Percentiles rank a stretch among this genome's conserved stretches.
These are phyloP conservation scores for Salvelinus sp. DNA, from an alignment of 2,113 vertebrate genomes.

Conservation along the genomic window DNA sequence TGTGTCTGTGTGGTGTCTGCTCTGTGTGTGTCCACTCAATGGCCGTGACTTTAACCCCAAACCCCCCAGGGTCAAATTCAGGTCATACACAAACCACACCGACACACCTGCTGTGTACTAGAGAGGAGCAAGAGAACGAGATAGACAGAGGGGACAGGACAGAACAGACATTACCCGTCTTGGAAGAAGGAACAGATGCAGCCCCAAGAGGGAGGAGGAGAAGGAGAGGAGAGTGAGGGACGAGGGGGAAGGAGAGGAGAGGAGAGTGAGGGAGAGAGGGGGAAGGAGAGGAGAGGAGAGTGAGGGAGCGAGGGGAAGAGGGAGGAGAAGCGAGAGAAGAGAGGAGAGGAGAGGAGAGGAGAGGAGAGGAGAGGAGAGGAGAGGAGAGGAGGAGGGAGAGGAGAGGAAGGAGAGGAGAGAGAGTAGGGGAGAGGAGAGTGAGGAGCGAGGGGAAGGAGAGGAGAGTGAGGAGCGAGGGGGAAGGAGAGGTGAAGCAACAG, in stretches of 20 bases:
- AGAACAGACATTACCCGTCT: slow-evolving; percentile 61
- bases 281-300: no score
- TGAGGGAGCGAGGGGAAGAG: slow-evolving; percentile 32
- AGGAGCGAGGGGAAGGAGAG: slow-evolving; percentile 51
- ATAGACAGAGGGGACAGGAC: slow-evolving; percentile 16
- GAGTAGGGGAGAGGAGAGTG: slow-evolving; percentile 3
- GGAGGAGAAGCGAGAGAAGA: slow-evolving; percentile 32
- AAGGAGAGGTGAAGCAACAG: slow-evolving; percentile 72
- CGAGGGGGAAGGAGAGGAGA: no score
- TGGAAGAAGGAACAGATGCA: slow-evolving; percentile 71
- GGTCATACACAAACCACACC: slow-evolving; percentile 38
- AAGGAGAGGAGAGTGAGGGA: slow-evolving; percentile 1
- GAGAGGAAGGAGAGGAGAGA: no score
- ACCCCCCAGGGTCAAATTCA: slow-evolving; percentile 50
- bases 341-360: slow-evolving; percentile 33
- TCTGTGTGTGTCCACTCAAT: slow-evolving; percentile 29
- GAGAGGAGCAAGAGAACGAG: not conserved
- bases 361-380: no score
- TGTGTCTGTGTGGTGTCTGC: slow-evolving; percentile 33
- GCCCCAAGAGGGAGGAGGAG: slow-evolving; percentile 66
- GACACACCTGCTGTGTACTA: not conserved
- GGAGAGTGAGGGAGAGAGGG: slow-evolving; percentile 31
- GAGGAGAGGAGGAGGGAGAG: no score
- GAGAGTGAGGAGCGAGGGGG: slow-evolving; percentile 53
- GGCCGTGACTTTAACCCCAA: slow-evolving; percentile 54